A percentile compares a stretch with the other conserved stretches of the same genome.
Evolutionary conservation across 2,888 invertebrate species (phyloP).

Genomic region (Nomada goodeniana): DNA sequence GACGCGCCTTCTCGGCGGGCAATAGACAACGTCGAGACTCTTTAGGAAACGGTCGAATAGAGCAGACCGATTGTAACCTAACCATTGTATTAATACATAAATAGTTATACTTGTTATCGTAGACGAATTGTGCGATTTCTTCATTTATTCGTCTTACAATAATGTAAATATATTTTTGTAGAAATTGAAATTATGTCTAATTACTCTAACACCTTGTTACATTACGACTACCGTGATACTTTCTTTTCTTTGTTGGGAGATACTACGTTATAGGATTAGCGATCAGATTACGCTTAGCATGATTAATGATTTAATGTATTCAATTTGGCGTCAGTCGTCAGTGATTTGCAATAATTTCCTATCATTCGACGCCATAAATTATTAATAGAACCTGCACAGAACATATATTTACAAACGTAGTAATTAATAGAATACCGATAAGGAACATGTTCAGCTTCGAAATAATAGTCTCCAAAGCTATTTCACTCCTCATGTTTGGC

Average conservation of each 20-base stretch:
- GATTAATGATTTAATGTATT: constrained; percentile 27
- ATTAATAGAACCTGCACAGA: constrained; percentile 9
- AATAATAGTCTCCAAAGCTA: neutral
- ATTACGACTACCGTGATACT: too few relatives aligned
- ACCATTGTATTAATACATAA: too few relatives aligned
- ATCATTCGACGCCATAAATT: constrained; percentile 1
- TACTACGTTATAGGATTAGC: neutral
- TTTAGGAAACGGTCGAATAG: too few relatives aligned
- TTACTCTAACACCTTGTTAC: too few relatives aligned
- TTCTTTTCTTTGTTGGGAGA: neutral
- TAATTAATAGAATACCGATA: neutral
- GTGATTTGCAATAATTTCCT: constrained; percentile 29
- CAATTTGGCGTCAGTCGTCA: constrained; percentile 25
- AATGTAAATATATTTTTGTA: too few relatives aligned
- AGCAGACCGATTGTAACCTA: too few relatives aligned
- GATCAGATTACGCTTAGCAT: constrained; percentile 22
- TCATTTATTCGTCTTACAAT: too few relatives aligned
- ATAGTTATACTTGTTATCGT: too few relatives aligned
- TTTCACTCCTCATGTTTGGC: neutral
- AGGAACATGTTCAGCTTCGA: neutral
- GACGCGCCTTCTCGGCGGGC: too few relatives aligned
- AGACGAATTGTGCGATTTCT: too few relatives aligned
- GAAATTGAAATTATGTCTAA: too few relatives aligned
- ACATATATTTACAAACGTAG: neutral
- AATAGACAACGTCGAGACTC: too few relatives aligned